Evolutionary conservation across 2,113 vertebrate species (phyloP), one percentile per base, ranked within the genome.

Genomic region (Corvus moneduloides): DNA sequence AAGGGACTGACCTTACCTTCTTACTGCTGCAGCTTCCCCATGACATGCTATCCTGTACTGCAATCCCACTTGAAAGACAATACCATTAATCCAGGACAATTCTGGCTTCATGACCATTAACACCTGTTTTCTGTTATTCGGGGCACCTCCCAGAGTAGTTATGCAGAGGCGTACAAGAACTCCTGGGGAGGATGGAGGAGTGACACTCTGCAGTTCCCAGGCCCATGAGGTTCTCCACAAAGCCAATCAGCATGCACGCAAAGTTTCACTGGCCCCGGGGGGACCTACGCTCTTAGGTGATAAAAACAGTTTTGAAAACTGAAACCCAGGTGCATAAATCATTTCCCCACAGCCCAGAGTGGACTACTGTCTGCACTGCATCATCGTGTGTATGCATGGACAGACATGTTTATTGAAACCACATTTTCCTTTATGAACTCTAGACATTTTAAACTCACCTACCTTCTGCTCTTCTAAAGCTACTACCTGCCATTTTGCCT

Each of bases 231-330:
- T 21, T 68, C 44, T 71, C 21, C 39, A 41, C 17, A 77, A 86
- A 30, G 33, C 19, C 1, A 0, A 22, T 10, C 37, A 7, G 1
- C 0, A 55, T 0, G 3, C 13, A 63, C 43, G 44, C 8, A 41
- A 48, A 26, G 13, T 59, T 54, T 22, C 10, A 15, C 19, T 35
- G 37, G 46, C 28, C 14, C 44, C 84, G 41, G 20, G 21, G 28
- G 22, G 12, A 80, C 16, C 24, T 66, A 52, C 0, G 0, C 3
- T 41, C 26, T 46, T 39, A 62, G 0, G 0, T 24, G 28, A 5
- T 16, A 61, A 20, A 6, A 79, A 6, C 7, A 7, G 17, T 51
- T 74, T 43, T 48, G 44, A 75, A 89, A 94, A 84, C 32, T 13
- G 20, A n/a, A 37, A 58, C 24, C 21, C 41, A 23, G 11, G 6